phyloP scores from a whole-genome alignment of 1,140 invertebrate species.

The Subanguina moxae region DNA sequence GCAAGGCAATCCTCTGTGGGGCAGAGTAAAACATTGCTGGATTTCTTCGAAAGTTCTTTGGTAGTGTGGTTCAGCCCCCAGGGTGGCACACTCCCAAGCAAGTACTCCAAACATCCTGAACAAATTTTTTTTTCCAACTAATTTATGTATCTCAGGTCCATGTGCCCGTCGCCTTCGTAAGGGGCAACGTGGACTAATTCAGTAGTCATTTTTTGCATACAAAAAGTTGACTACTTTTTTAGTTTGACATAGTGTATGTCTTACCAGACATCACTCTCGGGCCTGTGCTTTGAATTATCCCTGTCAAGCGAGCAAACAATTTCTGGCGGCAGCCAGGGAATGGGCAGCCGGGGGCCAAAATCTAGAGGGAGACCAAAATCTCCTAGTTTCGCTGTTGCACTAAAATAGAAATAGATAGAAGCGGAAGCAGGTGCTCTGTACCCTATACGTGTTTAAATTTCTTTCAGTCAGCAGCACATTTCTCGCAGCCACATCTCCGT shows the following conservation, averaged over 20 bases:
- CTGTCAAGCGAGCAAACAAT: conserved; percentile 53
- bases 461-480: conserved; percentile 46
- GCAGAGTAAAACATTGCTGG: conserved; percentile 31
- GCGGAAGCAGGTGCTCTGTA: conserved; percentile 3
- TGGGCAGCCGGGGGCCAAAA: conserved; percentile 51
- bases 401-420: conserved; percentile 7
- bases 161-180: too few species aligned
- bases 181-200: too few species aligned
- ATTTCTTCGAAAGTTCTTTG: conserved; percentile 54
- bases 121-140: conserved; percentile 1
- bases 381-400: conserved; percentile 50
- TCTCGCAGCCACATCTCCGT: conserved; percentile 51
- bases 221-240: conserved; percentile 12
- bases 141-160: background rate
- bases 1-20: conserved; percentile 43
- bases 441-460: conserved; percentile 38
- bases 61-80: conserved; percentile 52
- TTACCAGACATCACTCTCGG: conserved; percentile 51
- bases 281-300: conserved; percentile 39
- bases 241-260: background rate
- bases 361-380: conserved; percentile 48
- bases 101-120: conserved; percentile 51
- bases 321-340: conserved; percentile 54
- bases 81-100: conserved; percentile 49
- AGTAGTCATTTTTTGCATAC: too few species aligned